Evolutionary conservation across 2,113 vertebrate genomes (phyloP).

Genomic region (Hipposideros armiger): DNA sequence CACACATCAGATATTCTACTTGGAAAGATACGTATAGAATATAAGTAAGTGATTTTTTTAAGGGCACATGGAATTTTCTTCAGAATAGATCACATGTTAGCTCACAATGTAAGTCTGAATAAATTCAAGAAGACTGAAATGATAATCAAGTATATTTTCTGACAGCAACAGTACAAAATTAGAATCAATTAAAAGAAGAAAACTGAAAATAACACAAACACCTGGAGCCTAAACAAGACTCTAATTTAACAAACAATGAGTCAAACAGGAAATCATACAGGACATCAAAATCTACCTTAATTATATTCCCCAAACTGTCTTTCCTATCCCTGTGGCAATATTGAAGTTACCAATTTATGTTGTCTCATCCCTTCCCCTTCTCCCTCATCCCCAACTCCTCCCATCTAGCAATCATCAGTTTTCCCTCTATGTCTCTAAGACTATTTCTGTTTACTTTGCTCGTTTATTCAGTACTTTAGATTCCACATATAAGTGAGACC

Average conservation of each 20-base stretch:
- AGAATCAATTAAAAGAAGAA: background rate
- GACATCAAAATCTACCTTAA: background rate
- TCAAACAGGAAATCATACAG: background rate
- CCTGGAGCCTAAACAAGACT: background rate
- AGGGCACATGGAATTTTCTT: background rate
- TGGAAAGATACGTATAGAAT: background rate
- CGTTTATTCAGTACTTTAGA: too few species aligned
- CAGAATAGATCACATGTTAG: background rate
- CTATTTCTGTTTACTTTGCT: too few species aligned
- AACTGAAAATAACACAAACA: too few species aligned
- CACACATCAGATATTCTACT: background rate
- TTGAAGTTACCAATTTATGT: too few species aligned
- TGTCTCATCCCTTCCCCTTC: too few species aligned
- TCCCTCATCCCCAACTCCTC: too few species aligned
- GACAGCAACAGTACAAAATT: background rate
- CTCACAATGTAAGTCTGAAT: background rate
- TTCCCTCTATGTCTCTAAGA: too few species aligned
- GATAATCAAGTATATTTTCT: background rate
- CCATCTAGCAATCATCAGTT: too few species aligned
- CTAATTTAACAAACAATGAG: background rate
- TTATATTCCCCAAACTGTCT: too few species aligned
- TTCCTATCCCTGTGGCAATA: too few species aligned
- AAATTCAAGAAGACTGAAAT: background rate
- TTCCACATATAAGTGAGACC: too few species aligned
- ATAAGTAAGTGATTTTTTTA: background rate